Base-by-base conservation (phyloP, 2,113 vertebrate species). In the Hucho hucho region DNA sequence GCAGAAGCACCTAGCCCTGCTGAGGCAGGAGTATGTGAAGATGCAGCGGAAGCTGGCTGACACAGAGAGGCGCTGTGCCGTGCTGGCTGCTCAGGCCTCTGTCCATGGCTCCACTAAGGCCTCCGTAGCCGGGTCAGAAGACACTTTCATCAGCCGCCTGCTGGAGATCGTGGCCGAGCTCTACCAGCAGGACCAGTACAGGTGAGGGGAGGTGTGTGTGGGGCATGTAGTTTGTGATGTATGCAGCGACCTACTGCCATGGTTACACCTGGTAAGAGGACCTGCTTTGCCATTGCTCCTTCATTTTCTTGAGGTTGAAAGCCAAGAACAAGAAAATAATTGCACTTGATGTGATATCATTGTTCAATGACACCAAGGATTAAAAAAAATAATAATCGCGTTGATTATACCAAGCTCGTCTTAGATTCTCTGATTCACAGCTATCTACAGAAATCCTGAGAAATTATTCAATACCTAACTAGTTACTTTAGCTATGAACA, bases 21-120 rank as follows among this genome's bases (percentile, higher is more conserved):
- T 99, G 69, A 93, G 98, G 82, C 97, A 99, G 93, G 98, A 99
- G 89, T 99, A 99, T 12, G 98, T 99, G 82, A 99, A 98, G 90
- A 93, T 99, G 92, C 98, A 99, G 93, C 96, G 96, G 94, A 97
- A 96, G 78, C 82, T 99, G 70, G 96, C 94, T 0, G 97, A 99
- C 83, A 98, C 97, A 0, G 98, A 99, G 79, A 93, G 95, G 87
- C 95, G 91, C 72, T 99, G 96, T 46, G 93, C 87, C 1, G 83
- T 98, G 56, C 90, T 99, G 75, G 94, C 95, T 0, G 97, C 96
- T 0, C 95, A 97, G 87, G 87, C 93, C 1, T 63, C 90, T 0
- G 89, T 89, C 83, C 94, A 93, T 74, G 94, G 93, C 11, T 92
- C 79, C n/a, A 43, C 88, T 90, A 91, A 76, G 0, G 74, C 68